Evolutionary conservation across 1,140 invertebrate species (phyloP), one percentile per base, ranked within the genome.

Genomic region (Ectropis grisescens): DNA sequence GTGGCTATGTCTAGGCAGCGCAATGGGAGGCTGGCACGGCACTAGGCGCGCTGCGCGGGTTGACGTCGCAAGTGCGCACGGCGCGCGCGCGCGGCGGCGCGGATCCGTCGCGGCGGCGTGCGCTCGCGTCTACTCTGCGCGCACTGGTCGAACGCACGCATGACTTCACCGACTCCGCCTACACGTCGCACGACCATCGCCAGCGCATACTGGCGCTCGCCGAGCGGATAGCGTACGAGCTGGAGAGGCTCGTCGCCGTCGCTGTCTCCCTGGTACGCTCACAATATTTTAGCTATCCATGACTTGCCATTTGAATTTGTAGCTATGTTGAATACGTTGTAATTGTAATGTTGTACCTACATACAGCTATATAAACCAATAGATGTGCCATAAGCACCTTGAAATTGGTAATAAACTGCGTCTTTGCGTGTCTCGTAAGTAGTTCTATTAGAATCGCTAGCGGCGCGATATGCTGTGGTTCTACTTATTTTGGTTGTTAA

Each of bases 131-230:
- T 43, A 93, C 94, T 14, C 86, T 98, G 52, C 95, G 98, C 37
- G 89, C 92, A 19, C 89, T 98, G 11, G 89, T 97, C 15, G 97
- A 99, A 81, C 89, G 95, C 54, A 97, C 95, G 33, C 96, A 98
- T 82, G 98, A 99, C 80, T 99, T 99, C 82, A 99, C 98, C 7
- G 97, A 99, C 82, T 99, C 97, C 36, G 95, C 97, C 33, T 99
- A 99, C 81, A 99, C 97, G 19, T 93, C 90, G 52, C 96, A 99
- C 82, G 94, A 98, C 58, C 95, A 98, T 81, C 87, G 97, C 33
- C 96, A 99, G 82, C 94, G 94, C 66, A 97, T 98, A 54, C 84
- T 98, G 1, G 85, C 95, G 26, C 87, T 96, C n/a, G 93, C 92
- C 60, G 95, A 98, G 78, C 86, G 93, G 43, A 89, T 92, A 43